phyloP scores from a whole-genome alignment of 2,113 vertebrate species.

The Ailurus styani region DNA sequence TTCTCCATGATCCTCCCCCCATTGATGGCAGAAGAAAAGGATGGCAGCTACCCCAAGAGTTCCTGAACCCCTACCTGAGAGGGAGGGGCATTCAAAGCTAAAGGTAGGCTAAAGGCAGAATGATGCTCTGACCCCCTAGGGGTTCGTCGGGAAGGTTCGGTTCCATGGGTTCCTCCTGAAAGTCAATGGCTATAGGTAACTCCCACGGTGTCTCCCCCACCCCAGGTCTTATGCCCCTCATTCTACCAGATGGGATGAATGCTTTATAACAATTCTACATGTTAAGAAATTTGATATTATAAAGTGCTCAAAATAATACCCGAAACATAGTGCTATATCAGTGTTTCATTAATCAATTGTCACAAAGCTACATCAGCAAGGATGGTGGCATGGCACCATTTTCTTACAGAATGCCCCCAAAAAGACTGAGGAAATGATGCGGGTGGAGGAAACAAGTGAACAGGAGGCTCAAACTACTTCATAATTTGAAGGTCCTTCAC shows the following conservation, averaged over 20 bases:
- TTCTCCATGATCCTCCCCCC: not conserved
- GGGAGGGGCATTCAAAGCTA: not conserved
- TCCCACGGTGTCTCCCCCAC: not conserved
- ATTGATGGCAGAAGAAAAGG: not conserved
- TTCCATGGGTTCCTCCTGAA: not conserved
- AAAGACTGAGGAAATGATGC: not conserved
- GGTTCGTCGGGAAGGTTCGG: not conserved
- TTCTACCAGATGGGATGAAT: not conserved
- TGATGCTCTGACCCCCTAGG: fast-evolving
- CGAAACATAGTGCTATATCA: not conserved
- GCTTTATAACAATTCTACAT: not conserved
- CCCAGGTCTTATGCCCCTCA: not conserved
- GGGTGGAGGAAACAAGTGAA: not conserved
- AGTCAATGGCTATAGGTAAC: not conserved
- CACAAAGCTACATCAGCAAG: not conserved
- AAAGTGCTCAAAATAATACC: not conserved
- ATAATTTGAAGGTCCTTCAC: not conserved
- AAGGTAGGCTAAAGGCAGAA: not conserved
- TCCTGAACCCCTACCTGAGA: not conserved
- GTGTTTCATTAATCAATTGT: not conserved
- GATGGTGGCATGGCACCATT: not conserved
- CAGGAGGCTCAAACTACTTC: not conserved
- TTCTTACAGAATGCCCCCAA: not conserved
- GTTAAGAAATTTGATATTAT: not conserved
- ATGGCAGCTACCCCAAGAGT: not conserved